Conservation (phyloP, 2,113 vertebrate genomes). For the Micronisus gabar region DNA sequence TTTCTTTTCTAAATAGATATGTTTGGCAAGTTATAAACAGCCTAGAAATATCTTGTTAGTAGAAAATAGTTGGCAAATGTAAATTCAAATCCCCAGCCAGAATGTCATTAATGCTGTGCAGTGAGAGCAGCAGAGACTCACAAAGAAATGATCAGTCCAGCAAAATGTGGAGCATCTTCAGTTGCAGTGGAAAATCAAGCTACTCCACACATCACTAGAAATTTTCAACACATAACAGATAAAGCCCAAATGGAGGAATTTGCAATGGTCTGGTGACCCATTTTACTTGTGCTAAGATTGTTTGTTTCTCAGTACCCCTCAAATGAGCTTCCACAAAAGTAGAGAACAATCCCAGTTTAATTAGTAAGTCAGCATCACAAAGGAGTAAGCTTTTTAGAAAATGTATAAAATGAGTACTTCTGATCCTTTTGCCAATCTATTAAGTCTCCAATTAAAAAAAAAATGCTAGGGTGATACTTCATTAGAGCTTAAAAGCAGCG, state of each 20-base stretch:
- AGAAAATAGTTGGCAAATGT: neutral
- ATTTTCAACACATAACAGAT: neutral
- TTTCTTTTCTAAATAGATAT: neutral
- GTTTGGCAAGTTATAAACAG: neutral
- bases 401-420: neutral
- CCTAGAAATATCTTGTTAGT: neutral
- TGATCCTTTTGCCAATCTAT: constrained; percentile 42
- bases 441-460: constrained; percentile 1
- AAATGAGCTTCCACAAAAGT: neutral
- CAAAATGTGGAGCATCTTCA: neutral
- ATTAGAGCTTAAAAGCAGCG: constrained; percentile 4
- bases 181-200: neutral
- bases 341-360: constrained; percentile 8
- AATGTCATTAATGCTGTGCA: neutral
- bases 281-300: neutral
- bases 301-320: neutral
- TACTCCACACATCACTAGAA: neutral
- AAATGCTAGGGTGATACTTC: neutral
- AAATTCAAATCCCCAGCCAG: neutral
- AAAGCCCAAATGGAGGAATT: neutral
- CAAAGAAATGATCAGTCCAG: neutral
- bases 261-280: neutral
- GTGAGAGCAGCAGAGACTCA: neutral
- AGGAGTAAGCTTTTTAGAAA: neutral
- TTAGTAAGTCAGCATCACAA: constrained; percentile 9